A percentile compares a stretch with the other conserved stretches of the same genome.
phyloP scores from a whole-genome alignment of 2,888 invertebrate genomes.

The Tigriopus californicus region DNA sequence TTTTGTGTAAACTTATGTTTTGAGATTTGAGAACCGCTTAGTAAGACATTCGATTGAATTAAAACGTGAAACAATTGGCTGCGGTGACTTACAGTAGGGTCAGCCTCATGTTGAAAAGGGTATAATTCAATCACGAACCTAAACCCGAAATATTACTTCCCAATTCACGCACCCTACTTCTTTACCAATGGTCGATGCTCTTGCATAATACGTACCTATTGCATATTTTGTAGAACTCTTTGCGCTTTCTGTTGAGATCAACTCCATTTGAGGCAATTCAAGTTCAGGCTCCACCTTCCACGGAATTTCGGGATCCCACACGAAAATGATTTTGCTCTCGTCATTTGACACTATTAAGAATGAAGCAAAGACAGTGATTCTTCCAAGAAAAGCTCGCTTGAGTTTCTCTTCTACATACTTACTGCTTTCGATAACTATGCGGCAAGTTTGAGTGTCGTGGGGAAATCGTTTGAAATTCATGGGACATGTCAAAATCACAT shows the following conservation, averaged over 20 bases:
- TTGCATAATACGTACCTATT: slow-evolving; percentile 21
- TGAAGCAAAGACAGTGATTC: neutral
- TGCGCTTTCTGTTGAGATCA: slow-evolving; percentile 24
- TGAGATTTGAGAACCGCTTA: no score
- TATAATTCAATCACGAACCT: no score
- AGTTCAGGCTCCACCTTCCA: slow-evolving; percentile 24
- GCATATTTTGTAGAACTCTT: slow-evolving; percentile 26
- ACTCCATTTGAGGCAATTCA: slow-evolving; percentile 29
- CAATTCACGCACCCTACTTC: no score
- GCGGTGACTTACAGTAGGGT: no score
- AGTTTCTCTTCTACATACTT: slow-evolving; percentile 21
- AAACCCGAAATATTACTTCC: no score
- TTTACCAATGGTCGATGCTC: no score
- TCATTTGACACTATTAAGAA: slow-evolving; percentile 28
- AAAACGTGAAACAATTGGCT: no score
- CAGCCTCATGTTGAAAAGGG: no score
- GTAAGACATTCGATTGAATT: no score
- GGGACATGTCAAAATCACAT: slow-evolving; percentile 27
- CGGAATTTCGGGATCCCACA: slow-evolving; percentile 26
- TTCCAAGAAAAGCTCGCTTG: neutral
- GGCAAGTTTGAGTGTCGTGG: slow-evolving; percentile 27
- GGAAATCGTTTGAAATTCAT: slow-evolving; percentile 28
- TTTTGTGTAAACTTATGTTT: no score
- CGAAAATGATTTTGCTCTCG: slow-evolving; percentile 28
- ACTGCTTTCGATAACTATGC: slow-evolving; percentile 27